Percentiles rank a stretch among this genome's conserved stretches.
These are phyloP conservation scores for Notamacropus eugenii DNA, from an alignment of 2,797 vertebrate species.

Conservation along the genomic window DNA sequence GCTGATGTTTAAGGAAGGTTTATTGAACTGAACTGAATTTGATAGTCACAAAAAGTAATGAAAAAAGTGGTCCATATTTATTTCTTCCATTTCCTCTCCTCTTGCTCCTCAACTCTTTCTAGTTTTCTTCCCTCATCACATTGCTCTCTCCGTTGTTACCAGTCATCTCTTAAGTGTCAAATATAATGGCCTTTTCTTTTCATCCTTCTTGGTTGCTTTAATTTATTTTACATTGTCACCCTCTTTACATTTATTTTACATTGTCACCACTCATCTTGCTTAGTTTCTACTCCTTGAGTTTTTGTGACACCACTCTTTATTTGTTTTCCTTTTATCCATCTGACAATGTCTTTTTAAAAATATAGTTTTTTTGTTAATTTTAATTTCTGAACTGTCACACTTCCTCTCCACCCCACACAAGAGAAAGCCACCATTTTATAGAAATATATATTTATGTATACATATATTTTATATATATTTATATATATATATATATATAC, in stretches of 20 bases:
- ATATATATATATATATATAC: no score
- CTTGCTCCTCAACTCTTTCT: background rate
- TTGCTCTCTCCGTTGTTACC: background rate
- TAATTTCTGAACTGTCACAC: background rate
- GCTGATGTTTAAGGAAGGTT: background rate
- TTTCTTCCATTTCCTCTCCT: background rate
- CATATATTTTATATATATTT: no score
- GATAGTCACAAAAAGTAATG: background rate
- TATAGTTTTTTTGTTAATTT: background rate
- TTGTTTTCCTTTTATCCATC: background rate
- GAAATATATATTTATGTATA: background rate
- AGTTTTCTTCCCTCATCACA: background rate
- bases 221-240: background rate
- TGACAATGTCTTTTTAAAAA: background rate
- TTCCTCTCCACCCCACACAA: background rate
- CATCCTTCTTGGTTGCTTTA: background rate
- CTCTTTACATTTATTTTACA: background rate
- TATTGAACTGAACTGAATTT: background rate
- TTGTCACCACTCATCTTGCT: background rate
- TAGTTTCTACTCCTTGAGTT: background rate
- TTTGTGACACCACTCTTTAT: background rate
- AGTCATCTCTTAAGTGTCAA: background rate
- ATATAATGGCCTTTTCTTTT: background rate
- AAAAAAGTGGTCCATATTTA: background rate
- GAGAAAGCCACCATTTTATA: background rate